These are phyloP conservation scores for Enteromius trimaculatus DNA, from an alignment of 2,797 vertebrate species.

Conservation along the genomic window DNA sequence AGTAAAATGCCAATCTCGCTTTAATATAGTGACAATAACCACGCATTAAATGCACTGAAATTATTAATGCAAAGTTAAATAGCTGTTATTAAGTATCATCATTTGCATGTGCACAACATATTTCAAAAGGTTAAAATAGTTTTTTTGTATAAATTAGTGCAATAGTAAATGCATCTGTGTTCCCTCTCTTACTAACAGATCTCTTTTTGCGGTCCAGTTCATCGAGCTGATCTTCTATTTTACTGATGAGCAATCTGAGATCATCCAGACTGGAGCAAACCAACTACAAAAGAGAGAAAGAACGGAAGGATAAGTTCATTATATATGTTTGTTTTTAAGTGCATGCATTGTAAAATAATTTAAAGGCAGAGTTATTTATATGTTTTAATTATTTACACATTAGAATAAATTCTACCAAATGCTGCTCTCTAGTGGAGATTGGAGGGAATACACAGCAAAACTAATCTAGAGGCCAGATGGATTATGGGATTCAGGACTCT, in stretches of 20 bases:
- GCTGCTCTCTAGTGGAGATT: not conserved
- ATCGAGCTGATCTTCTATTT: constrained; percentile 94
- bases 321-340: not conserved
- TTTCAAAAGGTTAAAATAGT: not conserved
- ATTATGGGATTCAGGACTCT: not conserved
- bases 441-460: not conserved
- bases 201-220: constrained; percentile 95
- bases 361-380: not conserved
- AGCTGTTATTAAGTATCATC: not conserved
- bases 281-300: constrained; percentile 75
- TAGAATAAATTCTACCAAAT: not conserved
- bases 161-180: constrained; percentile 11
- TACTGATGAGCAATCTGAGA: constrained; percentile 93
- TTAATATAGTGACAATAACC: not conserved
- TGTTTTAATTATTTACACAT: not conserved
- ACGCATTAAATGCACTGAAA: not conserved
- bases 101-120: not conserved
- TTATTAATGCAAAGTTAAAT: not conserved
- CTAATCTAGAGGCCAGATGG: not conserved
- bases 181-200: constrained; percentile 84
- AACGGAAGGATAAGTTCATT: not conserved
- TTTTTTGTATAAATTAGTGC: not conserved
- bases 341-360: not conserved
- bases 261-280: constrained; percentile 96
- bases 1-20: not conserved